phyloP scores from a whole-genome alignment of 1,140 invertebrate species.

The Druon quercuslanigerum region DNA sequence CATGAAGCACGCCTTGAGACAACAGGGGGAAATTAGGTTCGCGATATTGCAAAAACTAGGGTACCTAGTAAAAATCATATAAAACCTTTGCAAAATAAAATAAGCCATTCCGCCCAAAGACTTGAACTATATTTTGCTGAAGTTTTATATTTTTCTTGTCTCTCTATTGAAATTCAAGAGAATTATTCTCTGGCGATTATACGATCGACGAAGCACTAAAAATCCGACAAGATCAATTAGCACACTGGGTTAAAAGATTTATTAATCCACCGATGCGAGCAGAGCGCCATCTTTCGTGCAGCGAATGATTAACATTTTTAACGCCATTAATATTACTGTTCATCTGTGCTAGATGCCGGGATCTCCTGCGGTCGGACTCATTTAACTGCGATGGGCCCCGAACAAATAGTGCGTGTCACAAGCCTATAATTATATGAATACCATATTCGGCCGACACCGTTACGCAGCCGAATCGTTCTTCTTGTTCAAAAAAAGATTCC shows the following conservation, averaged over 20 bases:
- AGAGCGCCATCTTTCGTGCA: slow-evolving; percentile 33
- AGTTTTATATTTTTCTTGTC: background rate
- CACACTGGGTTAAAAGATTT: background rate
- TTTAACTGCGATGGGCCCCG: slow-evolving; percentile 29
- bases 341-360: background rate
- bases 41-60: no score
- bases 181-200: slow-evolving; percentile 1
- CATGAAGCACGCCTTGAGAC: no score
- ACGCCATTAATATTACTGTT: slow-evolving; percentile 11
- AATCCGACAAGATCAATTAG: background rate
- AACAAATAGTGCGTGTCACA: slow-evolving; percentile 65
- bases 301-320: slow-evolving; percentile 58
- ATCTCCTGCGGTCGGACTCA: background rate
- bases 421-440: slow-evolving; percentile 67
- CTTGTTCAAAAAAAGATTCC: slow-evolving; percentile 59
- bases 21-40: no score
- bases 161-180: background rate
- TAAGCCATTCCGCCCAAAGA: no score
- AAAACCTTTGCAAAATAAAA: no score
- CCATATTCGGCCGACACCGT: slow-evolving; percentile 60
- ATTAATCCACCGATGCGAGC: background rate
- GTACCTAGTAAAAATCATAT: no score
- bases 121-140: no score
- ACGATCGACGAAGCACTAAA: slow-evolving; percentile 2
- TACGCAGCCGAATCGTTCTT: slow-evolving; percentile 57